Evolutionary conservation across 2,888 invertebrate genomes (phyloP), one percentile per base, ranked within the genome.

Genomic region (Lasioglossum lativentre): DNA sequence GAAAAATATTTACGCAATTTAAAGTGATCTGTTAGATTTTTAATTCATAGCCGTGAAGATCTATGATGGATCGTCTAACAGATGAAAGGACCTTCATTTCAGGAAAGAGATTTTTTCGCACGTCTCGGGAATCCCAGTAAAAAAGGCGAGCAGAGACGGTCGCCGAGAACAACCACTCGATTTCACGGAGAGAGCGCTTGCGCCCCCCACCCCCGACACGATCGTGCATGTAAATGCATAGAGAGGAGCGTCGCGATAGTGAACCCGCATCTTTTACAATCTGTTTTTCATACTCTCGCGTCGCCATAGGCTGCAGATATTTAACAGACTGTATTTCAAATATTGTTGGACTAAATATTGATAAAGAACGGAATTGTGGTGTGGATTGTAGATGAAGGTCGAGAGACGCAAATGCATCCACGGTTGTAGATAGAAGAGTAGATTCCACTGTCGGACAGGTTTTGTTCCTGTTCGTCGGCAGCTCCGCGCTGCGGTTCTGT

Each of bases 201-300:
- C 19, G 63, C 30, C 63, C 63, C 63, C 30, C 63, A 30, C 63
- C 52, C 79, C 73, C 75, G 3, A 56, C 6, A 63, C 63, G 30
- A 81, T 80, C 72, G 34, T 76, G 63, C 75, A 83, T 81, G 83
- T 52, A 77, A 77, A 82, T 85, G 83, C 78, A 83, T 78, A 70
- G 85, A 70, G 85, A 38, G 14, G 77, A 88, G 72, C 82, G 86
- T 75, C 76, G 78, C 80, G 73, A 80, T 56, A 80, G 56, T 38
- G 56, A 78, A 56, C 27, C 45, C 76, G 81, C 80, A 45, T 63
- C 73, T 89, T 86, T 90, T 83, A 86, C 86, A 86, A 87, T 85
- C 78, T 82, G 83, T 56, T 88, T 86, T 86, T 89, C 80, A 84
- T 84, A 78, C 77, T 87, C 82, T 90, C 76, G 82, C 84, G 79